Base-by-base conservation (phyloP, 2,797 vertebrate species). In the Pelodytes ibericus region DNA sequence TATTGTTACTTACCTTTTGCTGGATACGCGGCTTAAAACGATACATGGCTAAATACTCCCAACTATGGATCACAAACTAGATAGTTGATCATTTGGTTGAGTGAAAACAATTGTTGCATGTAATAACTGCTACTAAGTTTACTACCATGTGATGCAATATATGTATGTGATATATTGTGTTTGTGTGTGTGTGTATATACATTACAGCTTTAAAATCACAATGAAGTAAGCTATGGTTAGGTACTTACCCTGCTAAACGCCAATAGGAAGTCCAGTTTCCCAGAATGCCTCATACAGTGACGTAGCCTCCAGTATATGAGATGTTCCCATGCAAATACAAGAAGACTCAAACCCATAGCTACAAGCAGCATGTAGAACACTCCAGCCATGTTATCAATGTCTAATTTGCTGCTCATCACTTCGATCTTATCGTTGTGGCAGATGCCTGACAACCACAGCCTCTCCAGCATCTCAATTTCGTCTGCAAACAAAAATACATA, bases 351-450 rank as follows among this genome's bases (percentile, higher is more conserved):
- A 64, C 93, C 91, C 91, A 93, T 93, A 72, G 92, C 93, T 84
- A 94, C 92, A 80, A 93, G 86, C 74, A 90, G 84, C 89, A 92
- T 95, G 86, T 92, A 94, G 89, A 95, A 94, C 67, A 95, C 93
- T 20, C 92, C 92, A 2, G 90, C 92, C 92, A 93, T 90, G 87
- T 93, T 93, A 87, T 91, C 89, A 64, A 93, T 94, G 83, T 93
- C 92, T 87, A 95, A 87, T 85, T 95, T 95, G 85, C 93, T 94
- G 88, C 94, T 95, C 94, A 95, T 95, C 86, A 95, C 94, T 88
- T 96, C 94, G 65, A 94, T 95, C 87, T 95, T 95, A 87, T 95
- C 94, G 81, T 95, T 95, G 84, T 95, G 94, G 87, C 94, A 95
- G 85, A 95, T 95, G 31, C 94, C 95, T 4, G 95, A 96, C 80